These are phyloP conservation scores for Drosophila repleta DNA, from an alignment of 1,140 invertebrate species.

Conservation along the genomic window DNA sequence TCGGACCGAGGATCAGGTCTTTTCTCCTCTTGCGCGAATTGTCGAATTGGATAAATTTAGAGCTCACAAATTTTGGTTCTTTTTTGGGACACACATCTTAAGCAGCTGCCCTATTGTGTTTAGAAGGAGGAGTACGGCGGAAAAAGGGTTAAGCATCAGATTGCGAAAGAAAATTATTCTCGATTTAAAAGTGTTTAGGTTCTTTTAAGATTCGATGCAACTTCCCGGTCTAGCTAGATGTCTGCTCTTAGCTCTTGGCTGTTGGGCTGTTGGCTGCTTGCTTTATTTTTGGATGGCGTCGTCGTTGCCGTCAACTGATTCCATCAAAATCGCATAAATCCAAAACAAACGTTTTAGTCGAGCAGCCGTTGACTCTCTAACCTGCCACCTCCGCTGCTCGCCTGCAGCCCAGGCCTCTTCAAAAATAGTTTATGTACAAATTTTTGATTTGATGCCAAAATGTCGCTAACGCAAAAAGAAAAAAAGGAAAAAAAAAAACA, in stretches of 20 bases:
- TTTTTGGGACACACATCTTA: too few species aligned
- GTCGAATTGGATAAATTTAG: slow-evolving; percentile 56
- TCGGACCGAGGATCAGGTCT: slow-evolving; percentile 50
- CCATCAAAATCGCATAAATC: slow-evolving; percentile 81
- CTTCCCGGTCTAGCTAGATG: slow-evolving; percentile 1
- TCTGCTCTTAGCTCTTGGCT: slow-evolving; percentile 13
- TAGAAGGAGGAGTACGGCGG: too few species aligned
- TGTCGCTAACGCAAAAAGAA: too few species aligned
- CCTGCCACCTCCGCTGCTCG: background rate
- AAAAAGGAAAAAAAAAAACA: slow-evolving; percentile 41
- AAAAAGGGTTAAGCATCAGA: too few species aligned
- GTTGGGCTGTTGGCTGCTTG: slow-evolving; percentile 44
- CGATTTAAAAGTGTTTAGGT: background rate
- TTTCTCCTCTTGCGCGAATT: slow-evolving; percentile 14
- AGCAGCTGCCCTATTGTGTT: slow-evolving; percentile 2
- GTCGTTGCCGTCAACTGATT: slow-evolving; percentile 66
- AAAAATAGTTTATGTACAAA: slow-evolving; percentile 79
- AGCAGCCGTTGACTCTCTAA: slow-evolving; percentile 53
- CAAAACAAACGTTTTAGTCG: slow-evolving; percentile 77
- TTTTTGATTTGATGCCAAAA: slow-evolving; percentile 82
- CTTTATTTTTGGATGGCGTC: slow-evolving; percentile 68
- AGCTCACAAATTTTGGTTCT: slow-evolving; percentile 59
- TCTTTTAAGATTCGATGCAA: background rate
- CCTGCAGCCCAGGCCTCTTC: slow-evolving; percentile 41
- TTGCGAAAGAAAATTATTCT: too few species aligned